phyloP scores from a whole-genome alignment of 2,797 vertebrate genomes.

The Hylomyscus alleni region DNA sequence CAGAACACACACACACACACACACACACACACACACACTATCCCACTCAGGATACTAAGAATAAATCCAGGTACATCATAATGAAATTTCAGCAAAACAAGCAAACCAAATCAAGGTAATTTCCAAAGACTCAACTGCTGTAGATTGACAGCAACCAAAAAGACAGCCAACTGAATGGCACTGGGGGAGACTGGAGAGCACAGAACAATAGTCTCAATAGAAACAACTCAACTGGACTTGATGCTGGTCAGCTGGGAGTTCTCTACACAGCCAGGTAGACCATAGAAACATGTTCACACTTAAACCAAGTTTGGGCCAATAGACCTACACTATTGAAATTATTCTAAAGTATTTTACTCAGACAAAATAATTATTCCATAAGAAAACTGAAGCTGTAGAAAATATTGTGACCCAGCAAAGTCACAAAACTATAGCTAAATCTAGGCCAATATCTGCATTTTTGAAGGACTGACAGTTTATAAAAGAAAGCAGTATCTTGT shows the following conservation, averaged over 20 bases:
- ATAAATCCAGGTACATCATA: not conserved
- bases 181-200: not conserved
- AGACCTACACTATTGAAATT: not conserved
- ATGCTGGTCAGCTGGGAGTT: not conserved
- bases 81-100: constrained; percentile 34
- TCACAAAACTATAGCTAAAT: not conserved
- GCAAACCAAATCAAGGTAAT: not conserved
- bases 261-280: not conserved
- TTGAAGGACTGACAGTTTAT: not conserved
- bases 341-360: not conserved
- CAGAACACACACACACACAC: not conserved
- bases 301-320: not conserved
- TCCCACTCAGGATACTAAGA: not conserved
- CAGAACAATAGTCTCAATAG: not conserved
- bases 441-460: not conserved
- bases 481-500: not conserved
- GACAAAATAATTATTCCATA: not conserved
- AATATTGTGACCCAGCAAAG: not conserved
- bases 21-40: not conserved
- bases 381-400: not conserved
- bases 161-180: not conserved
- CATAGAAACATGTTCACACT: not conserved
- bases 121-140: not conserved
- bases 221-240: not conserved
- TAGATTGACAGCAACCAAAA: not conserved